Base-by-base conservation (phyloP, 1,140 invertebrate species). In the Hycleus phaleratus region DNA sequence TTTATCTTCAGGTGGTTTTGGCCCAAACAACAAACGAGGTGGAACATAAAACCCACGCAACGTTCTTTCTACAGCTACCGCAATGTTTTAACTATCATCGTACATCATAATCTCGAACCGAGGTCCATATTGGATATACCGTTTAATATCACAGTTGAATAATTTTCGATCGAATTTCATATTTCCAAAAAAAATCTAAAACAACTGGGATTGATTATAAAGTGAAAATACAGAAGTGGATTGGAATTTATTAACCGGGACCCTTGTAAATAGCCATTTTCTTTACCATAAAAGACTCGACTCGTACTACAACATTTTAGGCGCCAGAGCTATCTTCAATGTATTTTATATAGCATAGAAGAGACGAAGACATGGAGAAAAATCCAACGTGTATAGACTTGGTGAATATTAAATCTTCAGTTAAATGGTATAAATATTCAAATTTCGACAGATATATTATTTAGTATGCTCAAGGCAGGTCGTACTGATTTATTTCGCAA, bases 91-190 rank as follows among this genome's bases (percentile, higher is more conserved):
- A 62, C 56, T 59, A 62, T 62, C 56, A 59, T 59, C 60, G 52
- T 62, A 62, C 56, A 62, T 62, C 60, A 62, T 61, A 62, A 62
- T 62, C 56, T 58, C 55, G 59, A 56, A 49, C 60, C 42, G 56
- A 54, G 60, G 55, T 58, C 59, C 56, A 48, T 58, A 59, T 55
- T 55, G 49, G 56, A 62, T 58, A 32, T 32, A 58, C 56, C 50
- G 56, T 59, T 59, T 50, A 53, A 62, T 59, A 56, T 62, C 59
- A 62, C 52, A 39, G 52, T 53, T 49, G 53, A 61, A 46, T 51
- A 48, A 38, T 60, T 52, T 56, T 43, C 48, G 43, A 59, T 45
- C 46, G 26, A 10, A 42, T 42, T 11, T 52, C 4, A 50, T 50
- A 10, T 39, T 38, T 50, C 12, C n/a, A 26, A 46, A 58, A 26